Evolutionary conservation across 2,888 invertebrate genomes (phyloP).

Genomic region (Barypeithes pellucidus): DNA sequence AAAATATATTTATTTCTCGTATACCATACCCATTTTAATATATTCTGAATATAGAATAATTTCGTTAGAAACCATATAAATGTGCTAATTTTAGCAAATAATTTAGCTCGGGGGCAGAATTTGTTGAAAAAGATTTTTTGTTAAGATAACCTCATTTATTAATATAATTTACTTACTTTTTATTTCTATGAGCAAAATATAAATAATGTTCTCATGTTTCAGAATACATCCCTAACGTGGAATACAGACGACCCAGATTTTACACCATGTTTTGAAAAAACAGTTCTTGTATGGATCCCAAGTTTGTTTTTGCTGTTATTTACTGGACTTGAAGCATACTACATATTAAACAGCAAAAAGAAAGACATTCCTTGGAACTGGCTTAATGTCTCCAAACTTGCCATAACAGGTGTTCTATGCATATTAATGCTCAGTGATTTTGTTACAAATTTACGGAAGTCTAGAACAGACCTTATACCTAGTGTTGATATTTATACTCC

Average conservation of each 20-base stretch:
- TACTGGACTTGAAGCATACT: slow-evolving; percentile 82
- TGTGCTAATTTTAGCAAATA: slow-evolving; percentile 14
- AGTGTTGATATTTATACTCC: slow-evolving; percentile 86
- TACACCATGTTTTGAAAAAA: slow-evolving; percentile 93
- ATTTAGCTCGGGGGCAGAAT: background rate
- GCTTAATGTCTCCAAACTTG: slow-evolving; percentile 81
- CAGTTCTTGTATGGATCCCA: slow-evolving; percentile 91
- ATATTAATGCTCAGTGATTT: slow-evolving; percentile 81
- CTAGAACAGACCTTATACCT: slow-evolving; percentile 72
- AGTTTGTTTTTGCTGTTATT: slow-evolving; percentile 88
- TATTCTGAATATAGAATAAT: background rate
- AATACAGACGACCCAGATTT: slow-evolving; percentile 85
- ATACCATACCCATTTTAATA: background rate
- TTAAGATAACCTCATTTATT: background rate
- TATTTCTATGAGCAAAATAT: background rate
- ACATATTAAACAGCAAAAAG: slow-evolving; percentile 83
- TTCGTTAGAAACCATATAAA: background rate
- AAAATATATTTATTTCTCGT: background rate
- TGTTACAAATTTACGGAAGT: slow-evolving; percentile 75
- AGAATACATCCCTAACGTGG: slow-evolving; percentile 88
- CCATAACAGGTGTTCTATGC: slow-evolving; percentile 77
- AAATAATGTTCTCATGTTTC: slow-evolving; percentile 66
- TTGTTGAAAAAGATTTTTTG: background rate
- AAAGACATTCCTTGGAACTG: slow-evolving; percentile 86
- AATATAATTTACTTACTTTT: background rate